These are phyloP conservation scores for Porites rus DNA, from an alignment of 92 coral and sea anemone genomes.

Conservation along the genomic window DNA sequence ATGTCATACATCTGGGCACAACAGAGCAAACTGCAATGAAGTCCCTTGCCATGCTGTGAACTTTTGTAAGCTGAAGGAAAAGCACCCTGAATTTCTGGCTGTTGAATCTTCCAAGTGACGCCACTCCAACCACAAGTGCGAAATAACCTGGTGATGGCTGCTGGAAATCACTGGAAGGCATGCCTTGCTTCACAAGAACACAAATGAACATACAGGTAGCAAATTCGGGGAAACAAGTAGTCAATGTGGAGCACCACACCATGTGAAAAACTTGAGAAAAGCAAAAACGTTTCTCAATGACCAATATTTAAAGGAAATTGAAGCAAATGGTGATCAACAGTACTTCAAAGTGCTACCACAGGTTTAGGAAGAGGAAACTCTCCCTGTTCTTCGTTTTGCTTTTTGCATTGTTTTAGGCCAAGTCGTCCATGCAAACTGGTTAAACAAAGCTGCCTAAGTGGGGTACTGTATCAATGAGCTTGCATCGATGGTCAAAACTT, in stretches of 20 bases:
- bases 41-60: conserved; percentile 42
- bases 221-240: conserved; percentile 49
- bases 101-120: background rate
- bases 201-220: conserved; percentile 45
- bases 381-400: conserved; percentile 22
- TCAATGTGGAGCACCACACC: conserved; percentile 37
- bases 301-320: conserved; percentile 53
- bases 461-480: conserved; percentile 60
- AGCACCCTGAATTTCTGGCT: conserved; percentile 33
- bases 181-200: conserved; percentile 46
- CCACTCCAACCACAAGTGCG: conserved; percentile 10
- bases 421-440: conserved; percentile 49
- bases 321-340: conserved; percentile 28
- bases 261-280: conserved; percentile 37
- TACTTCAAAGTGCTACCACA: conserved; percentile 64
- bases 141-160: conserved; percentile 51
- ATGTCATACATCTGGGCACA: conserved; percentile 59
- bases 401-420: conserved; percentile 46
- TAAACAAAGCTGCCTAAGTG: conserved; percentile 56
- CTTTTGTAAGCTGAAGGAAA: conserved; percentile 45
- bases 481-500: conserved; percentile 56
- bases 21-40: conserved; percentile 36
- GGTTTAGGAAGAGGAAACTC: conserved; percentile 56
- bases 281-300: conserved; percentile 46
- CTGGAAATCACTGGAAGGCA: conserved; percentile 47